Evolutionary conservation across 2,113 vertebrate genomes (phyloP).

Genomic region (Anguilla rostrata): DNA sequence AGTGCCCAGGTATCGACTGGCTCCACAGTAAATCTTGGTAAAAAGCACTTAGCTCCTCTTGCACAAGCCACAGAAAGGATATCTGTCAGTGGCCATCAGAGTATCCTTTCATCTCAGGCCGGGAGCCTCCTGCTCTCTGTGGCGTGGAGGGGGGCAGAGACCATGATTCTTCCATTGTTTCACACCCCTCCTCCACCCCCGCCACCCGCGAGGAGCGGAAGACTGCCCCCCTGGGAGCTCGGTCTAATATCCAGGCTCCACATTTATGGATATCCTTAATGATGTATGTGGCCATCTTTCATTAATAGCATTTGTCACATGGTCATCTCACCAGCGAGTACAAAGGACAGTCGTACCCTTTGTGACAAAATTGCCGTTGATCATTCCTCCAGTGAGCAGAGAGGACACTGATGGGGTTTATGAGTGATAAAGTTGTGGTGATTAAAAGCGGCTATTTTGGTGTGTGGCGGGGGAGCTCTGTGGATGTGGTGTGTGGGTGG

Average conservation of each 20-base stretch:
- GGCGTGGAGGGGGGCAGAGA: constrained; percentile 50
- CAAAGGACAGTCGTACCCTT: background rate
- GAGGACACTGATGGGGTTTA: background rate
- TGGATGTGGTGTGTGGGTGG: background rate
- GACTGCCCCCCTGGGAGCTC: background rate
- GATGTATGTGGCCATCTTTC: background rate
- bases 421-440: too few relatives aligned
- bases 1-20: constrained; percentile 56
- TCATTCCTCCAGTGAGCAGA: too few relatives aligned
- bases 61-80: constrained; percentile 64
- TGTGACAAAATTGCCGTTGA: background rate
- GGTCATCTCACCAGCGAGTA: background rate
- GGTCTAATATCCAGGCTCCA: background rate
- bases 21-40: constrained; percentile 70
- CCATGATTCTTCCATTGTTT: constrained; percentile 40
- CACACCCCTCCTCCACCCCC: constrained; percentile 36
- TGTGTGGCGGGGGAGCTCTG: background rate
- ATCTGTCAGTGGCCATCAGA: constrained; percentile 68
- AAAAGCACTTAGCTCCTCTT: constrained; percentile 70
- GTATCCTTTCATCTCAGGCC: constrained; percentile 65
- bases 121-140: constrained; percentile 31
- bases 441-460: background rate
- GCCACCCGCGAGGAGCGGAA: background rate
- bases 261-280: background rate
- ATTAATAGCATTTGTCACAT: background rate